phyloP scores from a whole-genome alignment of 2,113 vertebrate species.

The Nothoprocta perdicaria region DNA sequence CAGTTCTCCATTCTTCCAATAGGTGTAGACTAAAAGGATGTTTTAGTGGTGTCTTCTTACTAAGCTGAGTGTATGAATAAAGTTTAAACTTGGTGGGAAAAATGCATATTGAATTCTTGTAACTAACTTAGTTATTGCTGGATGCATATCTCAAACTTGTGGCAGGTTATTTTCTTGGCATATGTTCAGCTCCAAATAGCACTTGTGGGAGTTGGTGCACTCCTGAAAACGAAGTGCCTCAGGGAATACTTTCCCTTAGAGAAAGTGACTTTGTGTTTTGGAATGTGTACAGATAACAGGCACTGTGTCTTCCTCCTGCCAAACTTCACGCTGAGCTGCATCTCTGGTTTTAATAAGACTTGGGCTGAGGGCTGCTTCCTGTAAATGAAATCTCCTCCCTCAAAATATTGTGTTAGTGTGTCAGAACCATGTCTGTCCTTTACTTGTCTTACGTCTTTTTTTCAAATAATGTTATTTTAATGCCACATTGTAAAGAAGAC shows the following conservation, averaged over 20 bases:
- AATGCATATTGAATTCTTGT: neutral
- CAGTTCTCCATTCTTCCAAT: neutral
- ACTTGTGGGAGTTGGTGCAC: neutral
- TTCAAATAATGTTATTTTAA: neutral
- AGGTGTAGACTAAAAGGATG: neutral
- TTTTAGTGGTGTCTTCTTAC: neutral
- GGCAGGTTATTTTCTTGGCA: neutral
- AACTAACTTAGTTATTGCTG: neutral
- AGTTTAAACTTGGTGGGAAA: neutral
- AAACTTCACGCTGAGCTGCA: neutral
- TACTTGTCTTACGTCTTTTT: neutral
- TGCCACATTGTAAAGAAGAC: neutral
- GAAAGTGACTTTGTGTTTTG: neutral
- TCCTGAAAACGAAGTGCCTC: neutral
- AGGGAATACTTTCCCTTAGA: slow-evolving; percentile 1
- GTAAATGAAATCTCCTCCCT: neutral
- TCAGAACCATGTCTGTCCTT: neutral
- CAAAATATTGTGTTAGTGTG: neutral
- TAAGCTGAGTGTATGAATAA: neutral
- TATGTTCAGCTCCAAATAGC: neutral
- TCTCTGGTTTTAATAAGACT: neutral
- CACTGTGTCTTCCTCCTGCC: neutral
- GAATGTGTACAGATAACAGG: neutral
- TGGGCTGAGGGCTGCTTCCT: neutral
- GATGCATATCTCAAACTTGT: neutral